Evolutionary conservation across 2,888 invertebrate genomes (phyloP).

Genomic region (Polyploca ridens): DNA sequence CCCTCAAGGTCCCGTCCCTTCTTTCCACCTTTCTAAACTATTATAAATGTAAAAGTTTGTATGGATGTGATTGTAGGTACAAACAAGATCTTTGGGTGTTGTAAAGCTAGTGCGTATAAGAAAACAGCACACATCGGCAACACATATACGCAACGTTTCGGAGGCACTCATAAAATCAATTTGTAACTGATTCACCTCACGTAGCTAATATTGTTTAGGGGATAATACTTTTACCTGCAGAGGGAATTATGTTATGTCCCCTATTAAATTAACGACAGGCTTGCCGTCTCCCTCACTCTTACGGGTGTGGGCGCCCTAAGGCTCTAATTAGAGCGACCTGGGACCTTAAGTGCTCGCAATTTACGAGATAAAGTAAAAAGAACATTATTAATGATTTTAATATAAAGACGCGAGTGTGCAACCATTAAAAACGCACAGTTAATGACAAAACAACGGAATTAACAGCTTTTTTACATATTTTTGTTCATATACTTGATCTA

Average conservation of each 20-base stretch:
- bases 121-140: neutral
- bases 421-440: neutral
- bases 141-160: constrained; percentile 10
- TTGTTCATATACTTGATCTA: too few species aligned
- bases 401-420: neutral
- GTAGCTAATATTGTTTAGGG: constrained; percentile 73
- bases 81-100: too few species aligned
- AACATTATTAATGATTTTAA: neutral
- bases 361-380: neutral
- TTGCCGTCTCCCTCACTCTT: constrained; percentile 33
- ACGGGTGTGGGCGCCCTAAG: constrained; percentile 14
- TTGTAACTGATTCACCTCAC: constrained; percentile 63
- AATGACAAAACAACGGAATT: too few species aligned
- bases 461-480: too few species aligned
- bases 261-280: constrained; percentile 60
- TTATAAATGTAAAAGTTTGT: too few species aligned
- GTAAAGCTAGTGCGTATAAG: neutral
- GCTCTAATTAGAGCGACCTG: constrained; percentile 10
- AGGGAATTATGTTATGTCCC: constrained; percentile 68
- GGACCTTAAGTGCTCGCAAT: neutral
- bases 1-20: too few species aligned
- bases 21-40: too few species aligned
- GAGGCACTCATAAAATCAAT: constrained; percentile 52
- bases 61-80: too few species aligned
- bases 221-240: constrained; percentile 72